Conservation (phyloP, 2,113 vertebrate species). For the Pomatorhinus ruficollis region DNA sequence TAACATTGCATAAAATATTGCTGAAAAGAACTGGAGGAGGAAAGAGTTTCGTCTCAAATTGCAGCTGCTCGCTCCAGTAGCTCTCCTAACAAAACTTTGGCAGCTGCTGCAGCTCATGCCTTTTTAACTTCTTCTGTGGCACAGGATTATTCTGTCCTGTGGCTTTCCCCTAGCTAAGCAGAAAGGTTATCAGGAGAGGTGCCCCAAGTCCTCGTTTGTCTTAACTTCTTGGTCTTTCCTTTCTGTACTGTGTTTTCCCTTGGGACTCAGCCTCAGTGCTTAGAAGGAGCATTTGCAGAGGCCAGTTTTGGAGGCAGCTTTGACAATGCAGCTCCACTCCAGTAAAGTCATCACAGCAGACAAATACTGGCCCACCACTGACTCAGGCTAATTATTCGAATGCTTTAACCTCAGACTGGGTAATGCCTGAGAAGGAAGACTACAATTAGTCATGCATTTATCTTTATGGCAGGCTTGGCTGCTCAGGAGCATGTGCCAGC, state of each 20-base stretch:
- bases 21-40: background rate
- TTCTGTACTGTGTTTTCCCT: background rate
- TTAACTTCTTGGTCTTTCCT: background rate
- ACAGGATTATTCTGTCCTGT: background rate
- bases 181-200: background rate
- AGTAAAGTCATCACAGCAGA: background rate
- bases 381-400: background rate
- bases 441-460: background rate
- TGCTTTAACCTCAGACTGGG: background rate
- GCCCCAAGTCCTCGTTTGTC: background rate
- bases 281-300: background rate
- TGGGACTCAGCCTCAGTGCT: background rate
- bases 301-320: background rate
- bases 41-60: background rate
- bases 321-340: background rate
- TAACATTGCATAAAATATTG: background rate
- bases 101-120: background rate
- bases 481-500: background rate
- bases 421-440: background rate
- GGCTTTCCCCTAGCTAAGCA: background rate
- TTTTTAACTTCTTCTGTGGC: background rate
- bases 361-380: background rate
- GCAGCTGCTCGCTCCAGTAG: background rate
- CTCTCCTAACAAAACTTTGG: background rate
- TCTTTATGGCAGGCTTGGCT: background rate